phyloP scores from a whole-genome alignment of 2,888 invertebrate species.

The Phaedon cochleariae region DNA sequence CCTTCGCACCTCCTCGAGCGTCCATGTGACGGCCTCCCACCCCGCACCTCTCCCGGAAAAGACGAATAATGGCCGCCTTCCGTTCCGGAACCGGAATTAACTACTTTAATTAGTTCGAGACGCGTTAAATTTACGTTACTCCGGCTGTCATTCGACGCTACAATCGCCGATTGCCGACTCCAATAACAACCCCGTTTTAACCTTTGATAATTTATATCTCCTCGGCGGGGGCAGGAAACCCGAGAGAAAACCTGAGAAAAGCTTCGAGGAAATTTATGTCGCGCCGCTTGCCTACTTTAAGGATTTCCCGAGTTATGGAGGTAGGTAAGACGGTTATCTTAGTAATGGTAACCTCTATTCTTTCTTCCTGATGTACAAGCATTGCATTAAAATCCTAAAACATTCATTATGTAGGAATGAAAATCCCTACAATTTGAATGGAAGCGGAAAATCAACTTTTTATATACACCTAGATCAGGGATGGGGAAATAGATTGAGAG shows the following conservation, averaged over 20 bases:
- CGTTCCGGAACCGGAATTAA: conserved; percentile 63
- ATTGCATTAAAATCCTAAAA: no score
- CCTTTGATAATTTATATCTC: conserved; percentile 54
- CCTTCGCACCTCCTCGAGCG: background rate
- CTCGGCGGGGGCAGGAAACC: conserved; percentile 45
- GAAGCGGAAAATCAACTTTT: no score
- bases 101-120: conserved; percentile 64
- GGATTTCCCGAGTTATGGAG: no score
- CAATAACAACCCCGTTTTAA: conserved; percentile 57
- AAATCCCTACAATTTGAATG: no score
- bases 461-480: no score
- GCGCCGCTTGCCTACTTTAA: background rate
- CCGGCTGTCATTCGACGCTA: conserved; percentile 55
- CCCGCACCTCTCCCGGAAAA: conserved; percentile 45
- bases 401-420: no score
- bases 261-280: background rate
- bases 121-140: conserved; percentile 62
- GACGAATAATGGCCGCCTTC: conserved; percentile 61
- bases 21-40: no score
- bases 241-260: conserved; percentile 42
- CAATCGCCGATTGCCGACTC: conserved; percentile 56
- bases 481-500: no score
- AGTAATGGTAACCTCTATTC: no score
- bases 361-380: no score
- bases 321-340: no score